These are phyloP conservation scores for Neomonachus schauinslandi DNA, from an alignment of 2,113 vertebrate genomes.

Conservation along the genomic window DNA sequence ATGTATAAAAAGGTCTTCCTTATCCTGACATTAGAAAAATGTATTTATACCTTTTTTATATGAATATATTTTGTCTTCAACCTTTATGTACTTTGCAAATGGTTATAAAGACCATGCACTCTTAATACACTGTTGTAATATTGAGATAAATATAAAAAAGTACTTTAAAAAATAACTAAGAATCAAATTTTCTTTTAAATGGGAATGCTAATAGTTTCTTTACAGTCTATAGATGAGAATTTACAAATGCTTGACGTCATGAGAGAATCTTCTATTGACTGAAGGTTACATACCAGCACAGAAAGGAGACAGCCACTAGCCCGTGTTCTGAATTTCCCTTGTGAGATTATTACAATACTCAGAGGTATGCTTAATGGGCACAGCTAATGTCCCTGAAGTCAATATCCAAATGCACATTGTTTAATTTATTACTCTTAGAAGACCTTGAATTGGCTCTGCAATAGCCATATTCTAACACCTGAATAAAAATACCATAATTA, in stretches of 20 bases:
- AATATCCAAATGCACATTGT: neutral
- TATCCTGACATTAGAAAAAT: conserved; percentile 24
- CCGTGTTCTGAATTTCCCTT: neutral
- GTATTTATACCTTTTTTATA: neutral
- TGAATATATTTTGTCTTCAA: neutral
- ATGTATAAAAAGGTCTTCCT: neutral
- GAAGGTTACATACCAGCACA: neutral
- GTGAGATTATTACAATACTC: neutral
- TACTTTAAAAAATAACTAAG: neutral
- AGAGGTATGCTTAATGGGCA: neutral
- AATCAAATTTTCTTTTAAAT: conserved; percentile 26
- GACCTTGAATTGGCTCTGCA: neutral
- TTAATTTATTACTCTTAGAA: neutral
- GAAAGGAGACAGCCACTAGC: neutral
- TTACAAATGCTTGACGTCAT: neutral
- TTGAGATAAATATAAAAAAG: neutral
- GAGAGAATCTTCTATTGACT: neutral
- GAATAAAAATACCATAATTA: neutral
- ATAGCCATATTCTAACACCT: neutral
- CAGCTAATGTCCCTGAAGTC: neutral
- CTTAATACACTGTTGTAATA: neutral
- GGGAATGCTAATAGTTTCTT: neutral
- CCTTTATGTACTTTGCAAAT: neutral
- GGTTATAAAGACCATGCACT: neutral
- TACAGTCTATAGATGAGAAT: neutral